Evolutionary conservation across 2,888 invertebrate species (phyloP).

Genomic region (Perdita meconis): DNA sequence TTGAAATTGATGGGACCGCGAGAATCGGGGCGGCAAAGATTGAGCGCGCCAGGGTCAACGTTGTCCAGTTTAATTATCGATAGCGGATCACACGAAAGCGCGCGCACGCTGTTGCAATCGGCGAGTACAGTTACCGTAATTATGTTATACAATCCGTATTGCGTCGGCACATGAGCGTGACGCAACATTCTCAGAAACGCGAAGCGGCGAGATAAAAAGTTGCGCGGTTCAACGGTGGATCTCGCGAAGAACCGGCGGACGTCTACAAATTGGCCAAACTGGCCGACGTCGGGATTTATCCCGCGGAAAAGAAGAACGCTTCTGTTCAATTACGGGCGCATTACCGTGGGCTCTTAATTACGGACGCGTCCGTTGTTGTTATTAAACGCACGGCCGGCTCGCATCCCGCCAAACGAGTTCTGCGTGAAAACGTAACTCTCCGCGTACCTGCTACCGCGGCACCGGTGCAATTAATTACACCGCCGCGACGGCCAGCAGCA

Average conservation of each 20-base stretch:
- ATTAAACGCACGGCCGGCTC: constrained; percentile 17
- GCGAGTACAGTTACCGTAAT: too few relatives aligned
- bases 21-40: too few relatives aligned
- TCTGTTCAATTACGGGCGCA: constrained; percentile 23
- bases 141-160: too few relatives aligned
- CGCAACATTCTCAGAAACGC: neutral
- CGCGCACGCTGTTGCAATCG: too few relatives aligned
- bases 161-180: too few relatives aligned
- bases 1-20: neutral
- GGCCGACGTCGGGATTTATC: neutral
- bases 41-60: too few relatives aligned
- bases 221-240: neutral
- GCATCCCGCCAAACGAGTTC: constrained; percentile 53
- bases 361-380: constrained; percentile 24
- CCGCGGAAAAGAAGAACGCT: neutral
- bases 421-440: constrained; percentile 47
- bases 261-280: constrained; percentile 16
- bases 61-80: too few relatives aligned
- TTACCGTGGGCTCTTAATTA: constrained; percentile 23
- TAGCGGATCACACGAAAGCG: too few relatives aligned
- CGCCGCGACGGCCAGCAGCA: constrained; percentile 31
- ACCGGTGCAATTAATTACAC: constrained; percentile 59
- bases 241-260: neutral
- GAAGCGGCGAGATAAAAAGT: neutral
- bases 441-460: constrained; percentile 37